Evolutionary conservation across 2,797 vertebrate genomes (phyloP).

Genomic region (Acanthiza pusilla): DNA sequence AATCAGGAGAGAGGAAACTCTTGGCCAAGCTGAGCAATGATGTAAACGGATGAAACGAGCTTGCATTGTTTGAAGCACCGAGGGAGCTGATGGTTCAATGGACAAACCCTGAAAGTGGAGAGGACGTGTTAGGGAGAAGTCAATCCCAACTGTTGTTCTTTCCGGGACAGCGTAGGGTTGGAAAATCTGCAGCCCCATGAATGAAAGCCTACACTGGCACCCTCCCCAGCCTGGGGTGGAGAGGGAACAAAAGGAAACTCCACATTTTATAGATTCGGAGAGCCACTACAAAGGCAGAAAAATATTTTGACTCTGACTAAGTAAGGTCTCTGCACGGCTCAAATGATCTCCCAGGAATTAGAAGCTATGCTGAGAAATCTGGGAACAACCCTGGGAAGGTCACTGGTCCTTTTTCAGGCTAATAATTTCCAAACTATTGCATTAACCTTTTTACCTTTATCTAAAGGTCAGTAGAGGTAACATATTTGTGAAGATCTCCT

Average conservation of each 20-base stretch:
- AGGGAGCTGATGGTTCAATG: neutral
- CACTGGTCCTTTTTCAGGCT: constrained; percentile 8
- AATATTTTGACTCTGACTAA: constrained; percentile 62
- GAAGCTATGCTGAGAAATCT: constrained; percentile 18
- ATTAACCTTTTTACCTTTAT: constrained; percentile 59
- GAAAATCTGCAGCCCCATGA: constrained; percentile 41
- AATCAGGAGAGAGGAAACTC: neutral
- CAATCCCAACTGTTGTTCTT: neutral
- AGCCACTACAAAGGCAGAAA: constrained; percentile 48
- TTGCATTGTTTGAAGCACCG: neutral
- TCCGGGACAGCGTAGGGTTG: neutral
- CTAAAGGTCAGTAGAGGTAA: constrained; percentile 62
- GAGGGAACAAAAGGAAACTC: constrained; percentile 54
- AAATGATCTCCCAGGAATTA: constrained; percentile 43
- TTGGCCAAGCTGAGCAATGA: neutral
- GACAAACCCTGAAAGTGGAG: neutral
- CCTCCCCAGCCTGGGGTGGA: neutral
- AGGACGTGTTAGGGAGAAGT: neutral
- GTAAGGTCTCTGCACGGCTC: neutral
- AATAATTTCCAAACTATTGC: constrained; percentile 40
- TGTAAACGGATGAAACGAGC: neutral
- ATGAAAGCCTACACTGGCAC: constrained; percentile 17
- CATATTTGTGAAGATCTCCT: constrained; percentile 34
- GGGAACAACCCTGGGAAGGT: constrained; percentile 3
- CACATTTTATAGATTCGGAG: neutral